phyloP scores from a whole-genome alignment of 2,888 invertebrate genomes.

The Stenchaetothrips biformis region DNA sequence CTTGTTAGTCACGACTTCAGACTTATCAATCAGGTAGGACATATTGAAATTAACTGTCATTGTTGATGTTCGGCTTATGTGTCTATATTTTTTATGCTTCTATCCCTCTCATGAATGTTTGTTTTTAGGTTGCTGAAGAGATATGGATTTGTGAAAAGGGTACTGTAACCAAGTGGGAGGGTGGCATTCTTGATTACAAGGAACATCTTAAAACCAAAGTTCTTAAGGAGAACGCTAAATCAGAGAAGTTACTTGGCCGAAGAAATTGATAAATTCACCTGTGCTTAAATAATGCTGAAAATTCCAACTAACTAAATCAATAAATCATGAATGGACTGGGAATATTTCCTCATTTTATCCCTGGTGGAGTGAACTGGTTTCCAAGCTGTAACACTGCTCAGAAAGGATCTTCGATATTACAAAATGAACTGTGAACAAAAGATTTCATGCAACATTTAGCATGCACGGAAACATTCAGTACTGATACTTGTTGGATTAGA shows the following conservation, averaged over 20 bases:
- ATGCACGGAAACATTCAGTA: not conserved
- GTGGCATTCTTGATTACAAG: conserved; percentile 94
- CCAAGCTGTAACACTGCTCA: not conserved
- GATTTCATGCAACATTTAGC: not conserved
- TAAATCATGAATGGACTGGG: not conserved
- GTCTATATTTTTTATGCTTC: conserved; percentile 31
- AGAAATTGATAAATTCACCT: not conserved
- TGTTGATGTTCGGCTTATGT: conserved; percentile 8
- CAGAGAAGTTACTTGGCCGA: not conserved
- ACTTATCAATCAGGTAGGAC: conserved; percentile 87
- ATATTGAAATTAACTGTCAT: not conserved
- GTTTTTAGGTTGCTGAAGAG: conserved; percentile 86
- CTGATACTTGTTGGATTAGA: not conserved
- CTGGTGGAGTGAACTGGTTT: not conserved
- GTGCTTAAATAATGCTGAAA: not conserved
- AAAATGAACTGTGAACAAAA: not conserved
- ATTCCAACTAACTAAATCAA: not conserved
- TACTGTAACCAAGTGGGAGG: conserved; percentile 93
- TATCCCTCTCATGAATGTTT: conserved; percentile 31
- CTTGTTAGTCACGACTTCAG: conserved; percentile 99
- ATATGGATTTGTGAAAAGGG: conserved; percentile 99
- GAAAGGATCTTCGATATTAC: conserved; percentile 3
- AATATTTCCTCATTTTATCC: not conserved
- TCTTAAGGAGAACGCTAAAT: conserved; percentile 58
- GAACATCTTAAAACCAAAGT: conserved; percentile 87